These are phyloP conservation scores for Cerceris ruficornis DNA, from an alignment of 2,888 invertebrate genomes.

Conservation along the genomic window DNA sequence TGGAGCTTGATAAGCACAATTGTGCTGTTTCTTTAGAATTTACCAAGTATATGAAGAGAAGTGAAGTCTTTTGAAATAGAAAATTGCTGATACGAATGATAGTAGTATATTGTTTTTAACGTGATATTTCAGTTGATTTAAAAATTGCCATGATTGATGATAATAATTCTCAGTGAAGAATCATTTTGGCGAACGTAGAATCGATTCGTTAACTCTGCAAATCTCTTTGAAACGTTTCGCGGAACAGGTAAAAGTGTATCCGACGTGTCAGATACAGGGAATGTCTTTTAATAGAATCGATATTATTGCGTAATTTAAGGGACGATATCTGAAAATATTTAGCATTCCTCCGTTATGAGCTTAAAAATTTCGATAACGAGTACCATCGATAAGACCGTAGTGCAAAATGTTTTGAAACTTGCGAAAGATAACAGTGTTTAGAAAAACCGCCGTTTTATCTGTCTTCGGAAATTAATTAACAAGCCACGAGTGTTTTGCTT, in stretches of 20 bases:
- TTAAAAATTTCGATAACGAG: constrained; percentile 44
- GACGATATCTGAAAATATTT: constrained; percentile 39
- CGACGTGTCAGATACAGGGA: neutral
- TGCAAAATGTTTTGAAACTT: constrained; percentile 26
- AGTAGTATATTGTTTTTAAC: neutral
- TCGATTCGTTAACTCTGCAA: too few relatives aligned
- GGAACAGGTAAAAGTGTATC: too few relatives aligned
- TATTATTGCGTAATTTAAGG: constrained; percentile 20
- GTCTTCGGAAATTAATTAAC: constrained; percentile 6
- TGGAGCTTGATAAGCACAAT: too few relatives aligned
- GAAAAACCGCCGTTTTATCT: constrained; percentile 31
- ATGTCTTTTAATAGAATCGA: constrained; percentile 16
- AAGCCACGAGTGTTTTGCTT: neutral
- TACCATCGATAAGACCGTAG: constrained; percentile 14
- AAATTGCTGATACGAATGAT: neutral
- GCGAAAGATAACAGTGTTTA: constrained; percentile 30
- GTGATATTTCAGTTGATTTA: too few relatives aligned
- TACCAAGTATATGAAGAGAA: too few relatives aligned
- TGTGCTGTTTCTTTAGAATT: too few relatives aligned
- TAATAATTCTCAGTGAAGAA: too few relatives aligned
- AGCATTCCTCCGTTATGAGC: constrained; percentile 31
- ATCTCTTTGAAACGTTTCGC: too few relatives aligned
- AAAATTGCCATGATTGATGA: too few relatives aligned
- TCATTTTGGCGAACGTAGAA: too few relatives aligned
- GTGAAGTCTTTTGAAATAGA: too few relatives aligned